phyloP scores from a whole-genome alignment of 2,888 invertebrate genomes.

The Pandemis heparana region DNA sequence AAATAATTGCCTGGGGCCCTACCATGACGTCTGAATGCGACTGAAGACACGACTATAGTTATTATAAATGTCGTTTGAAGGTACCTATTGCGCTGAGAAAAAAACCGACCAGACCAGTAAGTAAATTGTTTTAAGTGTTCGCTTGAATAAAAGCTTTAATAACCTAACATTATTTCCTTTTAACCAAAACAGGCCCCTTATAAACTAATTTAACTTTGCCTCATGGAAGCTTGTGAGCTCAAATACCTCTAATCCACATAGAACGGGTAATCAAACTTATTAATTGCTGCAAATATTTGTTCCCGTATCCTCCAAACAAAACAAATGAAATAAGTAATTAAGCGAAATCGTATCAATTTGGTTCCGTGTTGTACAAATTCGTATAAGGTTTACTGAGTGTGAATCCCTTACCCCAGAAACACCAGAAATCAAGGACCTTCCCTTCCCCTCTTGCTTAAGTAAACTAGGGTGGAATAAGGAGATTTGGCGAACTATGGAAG shows the following conservation, averaged over 20 bases:
- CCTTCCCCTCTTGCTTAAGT: neutral
- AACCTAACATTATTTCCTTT: too few species aligned
- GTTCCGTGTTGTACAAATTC: constrained; percentile 18
- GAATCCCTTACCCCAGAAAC: constrained; percentile 20
- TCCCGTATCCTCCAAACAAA: constrained; percentile 31
- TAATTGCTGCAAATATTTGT: constrained; percentile 34
- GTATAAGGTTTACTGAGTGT: constrained; percentile 28
- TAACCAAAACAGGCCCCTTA: neutral
- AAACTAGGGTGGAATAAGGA: neutral
- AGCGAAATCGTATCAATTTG: constrained; percentile 30
- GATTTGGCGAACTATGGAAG: neutral
- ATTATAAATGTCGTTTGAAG: too few species aligned
- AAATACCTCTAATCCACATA: neutral
- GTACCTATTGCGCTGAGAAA: too few species aligned
- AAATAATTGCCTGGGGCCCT: too few species aligned
- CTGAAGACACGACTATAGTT: too few species aligned
- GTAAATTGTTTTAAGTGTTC: too few species aligned
- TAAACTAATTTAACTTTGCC: neutral
- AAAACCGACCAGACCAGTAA: too few species aligned
- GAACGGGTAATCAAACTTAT: constrained; percentile 31
- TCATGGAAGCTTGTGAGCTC: neutral
- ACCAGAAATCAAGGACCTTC: constrained; percentile 11
- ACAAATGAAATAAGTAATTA: constrained; percentile 42
- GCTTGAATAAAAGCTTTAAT: too few species aligned
- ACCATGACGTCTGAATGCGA: too few species aligned